Percentiles rank a stretch among this genome's conserved stretches.
These are phyloP conservation scores for Thripadectes ignobilis DNA, from an alignment of 2,797 vertebrate genomes.

Conservation along the genomic window DNA sequence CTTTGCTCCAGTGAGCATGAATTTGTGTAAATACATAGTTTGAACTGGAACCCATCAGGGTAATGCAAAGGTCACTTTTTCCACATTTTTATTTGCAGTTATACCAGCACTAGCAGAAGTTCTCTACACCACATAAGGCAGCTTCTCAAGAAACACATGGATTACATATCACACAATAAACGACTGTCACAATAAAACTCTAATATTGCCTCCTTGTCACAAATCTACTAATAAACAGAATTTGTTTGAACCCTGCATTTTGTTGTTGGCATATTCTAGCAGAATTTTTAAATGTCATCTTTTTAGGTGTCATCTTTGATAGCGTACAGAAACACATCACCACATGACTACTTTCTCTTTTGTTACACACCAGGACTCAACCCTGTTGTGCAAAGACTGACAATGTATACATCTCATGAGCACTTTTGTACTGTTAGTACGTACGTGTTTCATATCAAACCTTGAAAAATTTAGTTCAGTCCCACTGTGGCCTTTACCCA, in stretches of 20 bases:
- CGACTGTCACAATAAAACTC: background rate
- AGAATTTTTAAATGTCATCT: background rate
- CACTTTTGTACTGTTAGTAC: background rate
- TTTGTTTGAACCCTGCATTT: background rate
- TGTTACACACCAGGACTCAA: background rate
- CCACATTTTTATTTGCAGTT: background rate
- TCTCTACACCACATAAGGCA: background rate
- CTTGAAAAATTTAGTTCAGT: background rate
- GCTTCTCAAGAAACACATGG: background rate
- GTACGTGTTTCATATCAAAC: background rate
- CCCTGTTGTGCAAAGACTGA: background rate
- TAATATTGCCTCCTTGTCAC: rapidly evolving
- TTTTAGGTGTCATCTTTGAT: background rate
- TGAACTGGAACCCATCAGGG: background rate
- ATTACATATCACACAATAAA: background rate
- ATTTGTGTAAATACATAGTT: background rate
- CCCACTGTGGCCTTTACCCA: background rate
- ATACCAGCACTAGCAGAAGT: background rate
- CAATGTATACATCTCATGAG: background rate
- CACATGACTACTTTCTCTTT: background rate
- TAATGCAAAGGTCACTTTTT: background rate
- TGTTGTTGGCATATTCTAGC: background rate
- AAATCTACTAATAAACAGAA: background rate
- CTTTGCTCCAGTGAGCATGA: background rate
- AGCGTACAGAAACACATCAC: background rate